Conservation (phyloP, 64 coral and sea anemone genomes). For the Pachyseris speciosa region DNA sequence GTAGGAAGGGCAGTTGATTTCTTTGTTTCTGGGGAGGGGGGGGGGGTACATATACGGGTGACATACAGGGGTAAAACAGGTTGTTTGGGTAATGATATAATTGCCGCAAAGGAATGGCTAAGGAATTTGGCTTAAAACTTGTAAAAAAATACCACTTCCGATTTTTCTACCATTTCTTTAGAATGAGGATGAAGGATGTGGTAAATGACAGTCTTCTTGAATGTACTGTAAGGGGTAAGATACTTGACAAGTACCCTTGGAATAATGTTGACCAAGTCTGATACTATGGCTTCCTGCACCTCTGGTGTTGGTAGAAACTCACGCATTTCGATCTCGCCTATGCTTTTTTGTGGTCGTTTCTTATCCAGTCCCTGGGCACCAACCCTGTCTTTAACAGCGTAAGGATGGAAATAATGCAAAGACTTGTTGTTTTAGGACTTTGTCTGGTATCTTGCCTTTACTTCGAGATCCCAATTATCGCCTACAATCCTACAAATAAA, state of each 20-base stretch:
- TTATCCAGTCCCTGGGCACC: neutral
- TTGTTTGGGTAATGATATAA: no score
- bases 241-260: conserved; percentile 41
- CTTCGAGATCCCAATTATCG: conserved; percentile 33
- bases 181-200: conserved; percentile 50
- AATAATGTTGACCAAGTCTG: conserved; percentile 16
- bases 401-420: conserved; percentile 62
- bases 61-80: no score
- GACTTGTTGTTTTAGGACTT: conserved; percentile 16
- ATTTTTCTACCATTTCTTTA: conserved; percentile 56
- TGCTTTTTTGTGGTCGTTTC: conserved; percentile 29
- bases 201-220: conserved; percentile 1
- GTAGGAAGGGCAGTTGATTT: no score
- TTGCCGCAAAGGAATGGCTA: neutral
- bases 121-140: neutral
- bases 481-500: conserved; percentile 11
- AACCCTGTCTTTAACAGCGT: conserved; percentile 51
- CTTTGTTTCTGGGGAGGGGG: no score
- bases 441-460: neutral
- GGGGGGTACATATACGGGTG: no score
- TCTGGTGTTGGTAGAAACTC: conserved; percentile 49
- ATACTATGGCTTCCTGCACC: conserved; percentile 46
- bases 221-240: conserved; percentile 5
- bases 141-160: conserved; percentile 50
- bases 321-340: conserved; percentile 37